Conservation (phyloP, 2,113 vertebrate genomes). For the Mesembrinibis cayennensis region DNA sequence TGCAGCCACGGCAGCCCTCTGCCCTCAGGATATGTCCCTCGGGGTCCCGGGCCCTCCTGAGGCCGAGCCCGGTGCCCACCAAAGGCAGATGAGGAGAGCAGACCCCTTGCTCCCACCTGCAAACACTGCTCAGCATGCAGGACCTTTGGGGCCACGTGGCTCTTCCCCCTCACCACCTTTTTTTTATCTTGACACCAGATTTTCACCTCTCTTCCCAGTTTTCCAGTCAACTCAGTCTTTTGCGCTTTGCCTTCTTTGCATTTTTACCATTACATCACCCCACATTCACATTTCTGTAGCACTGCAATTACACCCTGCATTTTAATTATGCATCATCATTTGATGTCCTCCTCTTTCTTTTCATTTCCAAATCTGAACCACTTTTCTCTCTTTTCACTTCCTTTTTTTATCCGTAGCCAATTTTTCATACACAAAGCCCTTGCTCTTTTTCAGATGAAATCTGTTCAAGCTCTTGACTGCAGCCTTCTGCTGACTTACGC, state of each 20-base stretch:
- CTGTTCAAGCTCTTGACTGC: background rate
- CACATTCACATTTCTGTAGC: background rate
- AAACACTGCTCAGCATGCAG: background rate
- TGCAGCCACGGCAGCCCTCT: background rate
- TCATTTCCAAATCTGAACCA: background rate
- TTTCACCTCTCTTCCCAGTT: background rate
- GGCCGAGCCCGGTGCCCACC: background rate
- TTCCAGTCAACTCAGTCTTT: background rate
- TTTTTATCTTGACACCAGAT: background rate
- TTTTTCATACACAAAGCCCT: background rate
- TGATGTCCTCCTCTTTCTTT: background rate
- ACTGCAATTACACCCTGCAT: background rate
- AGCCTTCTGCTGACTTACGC: background rate
- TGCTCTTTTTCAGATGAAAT: background rate
- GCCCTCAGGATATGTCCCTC: fast-evolving
- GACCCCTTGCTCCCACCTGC: background rate
- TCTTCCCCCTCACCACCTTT: background rate
- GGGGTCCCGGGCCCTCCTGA: background rate
- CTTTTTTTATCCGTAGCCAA: background rate
- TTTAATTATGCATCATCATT: background rate
- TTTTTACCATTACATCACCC: background rate
- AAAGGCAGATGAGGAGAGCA: background rate
- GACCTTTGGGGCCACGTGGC: background rate
- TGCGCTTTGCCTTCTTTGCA: background rate
- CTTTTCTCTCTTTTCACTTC: background rate